Evolutionary conservation across 2,797 vertebrate species (phyloP).

Genomic region (Epinephelus coioides): DNA sequence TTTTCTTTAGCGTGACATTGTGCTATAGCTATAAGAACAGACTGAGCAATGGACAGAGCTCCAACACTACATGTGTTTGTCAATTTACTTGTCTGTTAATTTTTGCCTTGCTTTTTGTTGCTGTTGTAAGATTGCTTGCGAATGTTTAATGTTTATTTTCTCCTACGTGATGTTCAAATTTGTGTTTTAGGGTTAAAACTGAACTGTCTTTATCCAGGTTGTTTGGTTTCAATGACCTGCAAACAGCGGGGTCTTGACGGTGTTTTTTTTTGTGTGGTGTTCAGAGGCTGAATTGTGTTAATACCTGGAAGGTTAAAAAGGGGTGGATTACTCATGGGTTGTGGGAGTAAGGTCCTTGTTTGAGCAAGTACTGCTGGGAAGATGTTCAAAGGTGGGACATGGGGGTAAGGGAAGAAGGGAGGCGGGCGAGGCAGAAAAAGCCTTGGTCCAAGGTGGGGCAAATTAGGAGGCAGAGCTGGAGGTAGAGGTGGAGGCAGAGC

Average conservation of each 20-base stretch:
- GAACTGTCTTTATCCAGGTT: constrained; percentile 33
- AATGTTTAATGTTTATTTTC: background rate
- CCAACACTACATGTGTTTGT: background rate
- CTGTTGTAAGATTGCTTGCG: background rate
- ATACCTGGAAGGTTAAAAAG: constrained; percentile 9
- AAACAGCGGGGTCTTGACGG: constrained; percentile 68
- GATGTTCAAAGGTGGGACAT: constrained; percentile 34
- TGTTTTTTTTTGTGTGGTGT: constrained; percentile 40
- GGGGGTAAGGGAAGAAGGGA: constrained; percentile 34
- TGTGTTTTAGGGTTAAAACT: background rate
- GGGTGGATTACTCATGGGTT: background rate
- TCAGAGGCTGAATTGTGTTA: constrained; percentile 10
- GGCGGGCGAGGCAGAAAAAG: constrained; percentile 37
- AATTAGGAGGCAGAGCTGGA: constrained; percentile 10
- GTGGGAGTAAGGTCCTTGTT: constrained; percentile 32
- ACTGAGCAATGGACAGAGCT: background rate
- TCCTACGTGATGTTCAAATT: background rate
- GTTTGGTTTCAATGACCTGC: constrained; percentile 76
- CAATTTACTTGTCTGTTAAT: background rate
- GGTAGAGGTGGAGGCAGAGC: constrained; percentile 5
- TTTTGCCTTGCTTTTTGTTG: background rate
- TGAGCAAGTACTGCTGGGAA: constrained; percentile 42
- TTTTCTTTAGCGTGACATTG: constrained; percentile 2
- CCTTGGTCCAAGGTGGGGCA: constrained; percentile 10
- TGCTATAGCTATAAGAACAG: background rate